Percentiles rank a stretch among this genome's conserved stretches.
phyloP scores from a whole-genome alignment of 2,113 vertebrate genomes.

The Henicopernis longicauda region DNA sequence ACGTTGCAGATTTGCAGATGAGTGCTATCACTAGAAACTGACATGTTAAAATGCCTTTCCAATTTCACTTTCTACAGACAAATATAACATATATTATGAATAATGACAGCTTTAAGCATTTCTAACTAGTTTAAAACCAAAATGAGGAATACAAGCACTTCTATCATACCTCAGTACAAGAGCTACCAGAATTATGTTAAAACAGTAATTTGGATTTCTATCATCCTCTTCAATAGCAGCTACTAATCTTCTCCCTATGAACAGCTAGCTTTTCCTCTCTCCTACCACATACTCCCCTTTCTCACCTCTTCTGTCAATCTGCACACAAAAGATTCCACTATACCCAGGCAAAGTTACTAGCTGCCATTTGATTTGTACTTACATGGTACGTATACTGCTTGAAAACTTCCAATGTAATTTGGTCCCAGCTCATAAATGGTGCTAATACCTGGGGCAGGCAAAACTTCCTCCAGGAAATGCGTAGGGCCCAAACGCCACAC shows the following conservation, averaged over 20 bases:
- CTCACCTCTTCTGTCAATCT: background rate
- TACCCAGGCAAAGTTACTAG: background rate
- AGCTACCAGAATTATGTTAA: background rate
- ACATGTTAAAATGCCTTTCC: background rate
- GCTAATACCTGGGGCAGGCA: slow-evolving; percentile 83
- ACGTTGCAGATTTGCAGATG: background rate
- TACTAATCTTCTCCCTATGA: background rate
- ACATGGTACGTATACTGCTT: slow-evolving; percentile 92
- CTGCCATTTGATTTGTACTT: slow-evolving; percentile 60
- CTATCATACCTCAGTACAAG: background rate
- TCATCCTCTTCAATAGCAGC: background rate
- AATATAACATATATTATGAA: background rate
- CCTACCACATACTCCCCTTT: background rate
- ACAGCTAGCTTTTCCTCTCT: background rate
- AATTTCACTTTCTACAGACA: background rate
- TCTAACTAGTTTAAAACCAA: background rate
- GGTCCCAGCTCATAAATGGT: slow-evolving; percentile 92
- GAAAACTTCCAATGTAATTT: slow-evolving; percentile 91
- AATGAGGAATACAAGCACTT: background rate
- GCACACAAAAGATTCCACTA: background rate
- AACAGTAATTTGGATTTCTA: background rate
- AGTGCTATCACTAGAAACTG: background rate
- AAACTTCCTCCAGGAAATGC: slow-evolving; percentile 94
- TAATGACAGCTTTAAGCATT: background rate
- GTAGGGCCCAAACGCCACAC: slow-evolving; percentile 95